phyloP scores from a whole-genome alignment of 2,113 vertebrate genomes.

The Tiliqua scincoides region DNA sequence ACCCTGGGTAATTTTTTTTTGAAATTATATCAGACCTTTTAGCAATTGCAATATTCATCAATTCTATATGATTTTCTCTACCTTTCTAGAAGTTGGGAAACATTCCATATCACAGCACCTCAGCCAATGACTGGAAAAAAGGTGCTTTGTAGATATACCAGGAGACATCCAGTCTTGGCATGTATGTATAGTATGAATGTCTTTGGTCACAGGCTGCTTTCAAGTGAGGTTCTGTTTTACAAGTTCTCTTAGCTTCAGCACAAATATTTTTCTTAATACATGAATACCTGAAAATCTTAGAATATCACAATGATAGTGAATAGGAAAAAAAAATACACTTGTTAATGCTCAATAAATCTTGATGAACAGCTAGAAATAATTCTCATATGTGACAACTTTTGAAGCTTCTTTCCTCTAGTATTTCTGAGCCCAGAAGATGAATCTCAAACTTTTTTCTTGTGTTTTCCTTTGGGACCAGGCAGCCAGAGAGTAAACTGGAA shows the following conservation, averaged over 20 bases:
- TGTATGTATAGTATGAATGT: background rate
- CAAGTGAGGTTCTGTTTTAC: constrained; percentile 9
- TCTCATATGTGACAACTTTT: constrained; percentile 60
- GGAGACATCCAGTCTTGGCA: background rate
- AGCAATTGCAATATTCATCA: background rate
- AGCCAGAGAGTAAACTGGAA: constrained; percentile 66
- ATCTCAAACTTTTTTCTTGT: constrained; percentile 67
- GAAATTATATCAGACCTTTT: background rate
- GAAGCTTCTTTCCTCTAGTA: constrained; percentile 65
- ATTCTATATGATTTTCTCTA: background rate
- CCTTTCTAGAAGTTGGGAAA: background rate
- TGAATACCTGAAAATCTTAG: constrained; percentile 45
- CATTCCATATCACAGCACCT: background rate
- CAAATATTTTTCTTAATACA: constrained; percentile 22
- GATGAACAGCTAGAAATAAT: constrained; percentile 64
- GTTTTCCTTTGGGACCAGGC: constrained; percentile 64
- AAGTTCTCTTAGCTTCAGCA: constrained; percentile 46
- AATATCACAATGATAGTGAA: constrained; percentile 46
- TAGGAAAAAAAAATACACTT: constrained; percentile 21
- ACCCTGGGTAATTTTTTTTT: background rate
- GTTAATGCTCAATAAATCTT: constrained; percentile 66
- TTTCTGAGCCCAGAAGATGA: constrained; percentile 64
- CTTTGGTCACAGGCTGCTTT: constrained; percentile 2
- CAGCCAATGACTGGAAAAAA: background rate
- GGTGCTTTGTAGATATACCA: background rate